Base-by-base conservation (phyloP, 2,797 vertebrate species). In the Rhynchotus rufescens region DNA sequence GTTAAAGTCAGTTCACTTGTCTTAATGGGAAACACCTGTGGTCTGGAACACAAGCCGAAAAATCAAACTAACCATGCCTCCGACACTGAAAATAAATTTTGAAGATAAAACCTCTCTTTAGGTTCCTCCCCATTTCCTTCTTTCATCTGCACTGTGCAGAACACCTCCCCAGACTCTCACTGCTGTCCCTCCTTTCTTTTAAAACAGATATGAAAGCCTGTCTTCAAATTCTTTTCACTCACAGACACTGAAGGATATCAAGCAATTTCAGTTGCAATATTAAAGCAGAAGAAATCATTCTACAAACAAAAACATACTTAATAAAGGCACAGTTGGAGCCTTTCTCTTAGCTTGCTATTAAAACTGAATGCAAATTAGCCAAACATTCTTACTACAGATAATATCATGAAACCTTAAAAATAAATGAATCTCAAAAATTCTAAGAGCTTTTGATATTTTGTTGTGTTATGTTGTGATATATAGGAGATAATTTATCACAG, bases 11-110 rank as follows among this genome's bases (percentile, higher is more conserved):
- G 97, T 94, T 93, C 95, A 88, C 92, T 95, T 92, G 92, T 93
- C 96, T 97, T 97, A 97, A 98, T 97, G 96, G 96, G 88, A 97
- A 97, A 97, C 97, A 98, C 97, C 97, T 97, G 97, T 97, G 97
- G 96, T 96, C 93, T 72, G 65, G 75, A 96, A 85, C 25, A 34
- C 64, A 94, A 11, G 90, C 94, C 65, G 80, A 93, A 96, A 97
- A 97, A 96, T 97, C 96, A 96, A 97, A 94, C 95, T 92, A 95
- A 96, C 90, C 77, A 40, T 94, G 91, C 88, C 52, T 22, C 92
- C 96, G 94, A 96, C 90, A 87, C 76, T 95, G 90, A 94, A 96
- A 96, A 96, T 95, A 97, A 97, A 96, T 97, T 96, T 93, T 92
- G 96, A 94, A 97, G 97, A 96, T 96, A 96, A 97, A 96, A 86